Evolutionary conservation across 64 coral and sea anemone species (phyloP).

Genomic region (Platygyra sinensis): DNA sequence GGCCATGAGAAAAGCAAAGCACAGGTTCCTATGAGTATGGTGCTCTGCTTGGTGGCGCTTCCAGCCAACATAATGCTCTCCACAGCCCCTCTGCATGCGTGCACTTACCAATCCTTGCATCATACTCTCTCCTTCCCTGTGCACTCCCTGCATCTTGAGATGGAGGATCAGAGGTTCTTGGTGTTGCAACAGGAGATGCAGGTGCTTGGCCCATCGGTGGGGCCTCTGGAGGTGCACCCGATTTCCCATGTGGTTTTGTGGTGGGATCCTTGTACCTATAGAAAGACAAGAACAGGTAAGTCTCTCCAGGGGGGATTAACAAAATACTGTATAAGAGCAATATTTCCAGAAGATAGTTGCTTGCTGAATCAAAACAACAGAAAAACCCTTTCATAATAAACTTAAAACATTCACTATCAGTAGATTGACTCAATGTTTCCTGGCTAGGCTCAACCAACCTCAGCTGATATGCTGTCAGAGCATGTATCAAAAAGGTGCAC

Average conservation of each 20-base stretch:
- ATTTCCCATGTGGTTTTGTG: not conserved
- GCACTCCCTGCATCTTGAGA: not conserved
- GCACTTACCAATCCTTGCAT: slow-evolving; percentile 16
- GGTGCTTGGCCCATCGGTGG: not conserved
- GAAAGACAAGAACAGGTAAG: not conserved
- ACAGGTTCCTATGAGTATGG: too few relatives aligned
- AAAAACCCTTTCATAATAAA: too few relatives aligned
- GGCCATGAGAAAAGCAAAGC: not conserved
- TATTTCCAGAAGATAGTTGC: too few relatives aligned
- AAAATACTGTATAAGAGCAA: too few relatives aligned
- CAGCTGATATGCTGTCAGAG: too few relatives aligned
- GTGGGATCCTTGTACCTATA: not conserved
- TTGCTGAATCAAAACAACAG: too few relatives aligned
- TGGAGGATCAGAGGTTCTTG: not conserved
- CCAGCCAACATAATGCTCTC: not conserved
- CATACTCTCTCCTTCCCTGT: not conserved
- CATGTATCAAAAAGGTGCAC: too few relatives aligned
- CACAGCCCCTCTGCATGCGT: not conserved
- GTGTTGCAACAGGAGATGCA: not conserved
- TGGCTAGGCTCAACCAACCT: too few relatives aligned
- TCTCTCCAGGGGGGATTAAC: too few relatives aligned
- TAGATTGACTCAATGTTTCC: too few relatives aligned
- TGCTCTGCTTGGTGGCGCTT: not conserved
- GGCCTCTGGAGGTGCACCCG: not conserved
- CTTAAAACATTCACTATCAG: too few relatives aligned